These are phyloP conservation scores for Prorops nasuta DNA, from an alignment of 1,140 invertebrate genomes.

Conservation along the genomic window DNA sequence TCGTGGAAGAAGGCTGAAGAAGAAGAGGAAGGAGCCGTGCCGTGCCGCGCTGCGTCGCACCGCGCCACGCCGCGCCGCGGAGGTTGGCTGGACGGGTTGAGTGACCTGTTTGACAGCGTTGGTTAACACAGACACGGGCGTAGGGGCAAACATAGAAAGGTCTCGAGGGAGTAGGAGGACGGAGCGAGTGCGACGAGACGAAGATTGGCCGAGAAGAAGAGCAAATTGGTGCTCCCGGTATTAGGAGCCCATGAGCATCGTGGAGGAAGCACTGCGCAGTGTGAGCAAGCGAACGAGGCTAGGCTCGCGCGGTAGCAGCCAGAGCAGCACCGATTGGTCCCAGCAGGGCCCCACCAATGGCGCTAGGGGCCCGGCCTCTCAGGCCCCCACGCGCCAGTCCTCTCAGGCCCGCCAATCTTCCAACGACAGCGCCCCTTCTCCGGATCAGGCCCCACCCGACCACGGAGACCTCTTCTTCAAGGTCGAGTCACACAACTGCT, in stretches of 20 bases:
- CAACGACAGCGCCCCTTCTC: not conserved
- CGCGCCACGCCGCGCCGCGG: too few relatives aligned
- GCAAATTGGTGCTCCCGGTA: slow-evolving; percentile 56
- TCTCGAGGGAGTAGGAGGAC: slow-evolving; percentile 8
- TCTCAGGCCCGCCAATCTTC: slow-evolving; percentile 8
- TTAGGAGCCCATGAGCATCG: slow-evolving; percentile 41
- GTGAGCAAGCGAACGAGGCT: slow-evolving; percentile 29
- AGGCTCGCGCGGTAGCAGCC: slow-evolving; percentile 14
- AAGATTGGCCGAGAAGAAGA: slow-evolving; percentile 57
- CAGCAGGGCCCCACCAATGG: slow-evolving; percentile 8
- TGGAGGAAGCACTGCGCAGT: slow-evolving; percentile 38
- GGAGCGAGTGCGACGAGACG: slow-evolving; percentile 31
- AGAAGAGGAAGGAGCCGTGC: too few relatives aligned
- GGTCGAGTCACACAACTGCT: slow-evolving; percentile 34
- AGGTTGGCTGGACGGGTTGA: slow-evolving; percentile 12
- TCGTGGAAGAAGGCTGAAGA: too few relatives aligned
- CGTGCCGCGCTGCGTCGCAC: too few relatives aligned
- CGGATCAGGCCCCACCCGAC: slow-evolving; percentile 45
- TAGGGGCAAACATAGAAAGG: slow-evolving; percentile 14
- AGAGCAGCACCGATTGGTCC: slow-evolving; percentile 33
- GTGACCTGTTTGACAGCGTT: slow-evolving; percentile 8
- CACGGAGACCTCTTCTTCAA: slow-evolving; percentile 47
- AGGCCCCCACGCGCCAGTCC: slow-evolving; percentile 23
- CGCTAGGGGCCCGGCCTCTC: slow-evolving; percentile 23
- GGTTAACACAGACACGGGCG: slow-evolving; percentile 6